Conservation (phyloP, 1,140 invertebrate genomes). For the Drosophila lowei region DNA sequence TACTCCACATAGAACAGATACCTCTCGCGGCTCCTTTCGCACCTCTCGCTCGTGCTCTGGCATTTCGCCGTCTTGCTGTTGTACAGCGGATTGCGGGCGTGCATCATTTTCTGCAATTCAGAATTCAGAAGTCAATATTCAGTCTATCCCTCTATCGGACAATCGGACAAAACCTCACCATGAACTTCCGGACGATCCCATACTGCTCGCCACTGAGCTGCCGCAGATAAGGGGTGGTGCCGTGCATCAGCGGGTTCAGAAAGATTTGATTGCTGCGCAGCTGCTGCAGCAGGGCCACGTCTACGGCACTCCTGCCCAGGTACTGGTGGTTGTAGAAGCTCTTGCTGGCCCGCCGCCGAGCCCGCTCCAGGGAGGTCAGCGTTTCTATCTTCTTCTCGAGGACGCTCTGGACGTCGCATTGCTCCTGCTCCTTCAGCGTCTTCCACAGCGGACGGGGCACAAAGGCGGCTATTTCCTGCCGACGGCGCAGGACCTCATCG, state of each 20-base stretch:
- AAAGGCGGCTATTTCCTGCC: not conserved
- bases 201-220: conserved; percentile 39
- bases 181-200: conserved; percentile 38
- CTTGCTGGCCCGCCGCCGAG: conserved; percentile 21
- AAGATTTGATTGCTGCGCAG: conserved; percentile 37
- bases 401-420: conserved; percentile 70
- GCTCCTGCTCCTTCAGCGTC: conserved; percentile 20
- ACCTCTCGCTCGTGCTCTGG: conserved; percentile 5
- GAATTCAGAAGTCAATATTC: not conserved
- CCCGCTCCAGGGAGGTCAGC: conserved; percentile 40
- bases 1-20: conserved; percentile 52
- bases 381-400: conserved; percentile 12
- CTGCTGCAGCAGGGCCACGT: conserved; percentile 44
- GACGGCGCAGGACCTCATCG: not conserved
- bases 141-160: too few relatives aligned
- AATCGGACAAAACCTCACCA: conserved; percentile 27
- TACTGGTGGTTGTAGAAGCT: conserved; percentile 58
- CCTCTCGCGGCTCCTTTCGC: conserved; percentile 25
- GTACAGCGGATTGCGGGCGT: conserved; percentile 66
- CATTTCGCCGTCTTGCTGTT: conserved; percentile 25
- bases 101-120: conserved; percentile 68
- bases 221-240: conserved; percentile 27
- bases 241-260: conserved; percentile 22
- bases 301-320: conserved; percentile 47
- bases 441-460: conserved; percentile 58